Conservation (phyloP, 2,113 vertebrate genomes). For the Aegithalos caudatus region DNA sequence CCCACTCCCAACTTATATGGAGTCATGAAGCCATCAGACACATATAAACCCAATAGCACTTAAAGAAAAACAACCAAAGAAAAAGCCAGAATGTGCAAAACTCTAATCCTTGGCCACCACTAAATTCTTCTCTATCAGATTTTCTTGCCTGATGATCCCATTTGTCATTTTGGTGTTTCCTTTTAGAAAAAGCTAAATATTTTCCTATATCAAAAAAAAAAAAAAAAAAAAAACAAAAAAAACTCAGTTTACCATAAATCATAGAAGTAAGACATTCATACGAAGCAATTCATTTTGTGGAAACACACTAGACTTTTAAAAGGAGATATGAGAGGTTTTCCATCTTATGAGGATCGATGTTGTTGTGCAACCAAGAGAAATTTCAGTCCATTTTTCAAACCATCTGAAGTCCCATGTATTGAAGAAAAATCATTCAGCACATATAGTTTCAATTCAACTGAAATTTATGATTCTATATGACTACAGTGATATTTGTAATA, state of each 20-base stretch:
- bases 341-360: not conserved
- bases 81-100: not conserved
- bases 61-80: not conserved
- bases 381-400: constrained; percentile 12
- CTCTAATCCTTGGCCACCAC: not conserved
- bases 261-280: not conserved
- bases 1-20: accelerated
- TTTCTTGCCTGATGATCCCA: not conserved
- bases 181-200: not conserved
- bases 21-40: not conserved
- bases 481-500: not conserved
- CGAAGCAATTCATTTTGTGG: not conserved
- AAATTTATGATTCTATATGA: not conserved
- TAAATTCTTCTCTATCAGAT: not conserved
- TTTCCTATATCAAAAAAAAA: not conserved
- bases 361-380: not conserved
- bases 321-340: not conserved
- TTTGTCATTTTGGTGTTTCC: not conserved
- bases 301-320: not conserved
- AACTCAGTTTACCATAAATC: not conserved
- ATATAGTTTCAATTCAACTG: not conserved
- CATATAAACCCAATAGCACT: not conserved
- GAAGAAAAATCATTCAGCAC: not conserved
- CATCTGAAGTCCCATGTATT: not conserved
- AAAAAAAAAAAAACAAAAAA: not conserved